Conservation (phyloP, 2,888 invertebrate genomes). For the Orthosia gracilis region DNA sequence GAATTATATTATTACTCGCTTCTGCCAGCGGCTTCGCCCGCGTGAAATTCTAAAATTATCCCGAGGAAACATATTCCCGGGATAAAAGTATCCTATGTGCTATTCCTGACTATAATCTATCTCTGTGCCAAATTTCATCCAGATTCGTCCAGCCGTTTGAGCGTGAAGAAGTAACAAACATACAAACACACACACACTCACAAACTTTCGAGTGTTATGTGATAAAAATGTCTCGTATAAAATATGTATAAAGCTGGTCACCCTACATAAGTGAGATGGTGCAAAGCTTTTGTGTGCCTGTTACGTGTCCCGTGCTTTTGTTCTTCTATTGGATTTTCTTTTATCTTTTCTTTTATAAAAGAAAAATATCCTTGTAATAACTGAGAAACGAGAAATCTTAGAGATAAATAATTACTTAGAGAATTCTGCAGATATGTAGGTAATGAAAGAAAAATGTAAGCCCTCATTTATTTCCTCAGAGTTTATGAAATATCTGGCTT, state of each 20-base stretch:
- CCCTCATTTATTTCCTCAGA: constrained; percentile 12
- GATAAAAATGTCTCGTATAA: too few relatives aligned
- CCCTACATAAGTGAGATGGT: constrained; percentile 66
- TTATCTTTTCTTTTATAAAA: constrained; percentile 53
- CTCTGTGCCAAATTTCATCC: too few relatives aligned
- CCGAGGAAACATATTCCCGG: too few relatives aligned
- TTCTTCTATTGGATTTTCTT: constrained; percentile 68
- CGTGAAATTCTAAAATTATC: too few relatives aligned
- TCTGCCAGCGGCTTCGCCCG: too few relatives aligned
- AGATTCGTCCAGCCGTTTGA: too few relatives aligned
- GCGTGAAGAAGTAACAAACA: too few relatives aligned
- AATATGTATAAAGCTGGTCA: constrained; percentile 39
- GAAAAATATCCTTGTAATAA: constrained; percentile 60
- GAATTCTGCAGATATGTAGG: constrained; percentile 29
- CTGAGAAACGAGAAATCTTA: constrained; percentile 50
- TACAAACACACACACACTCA: too few relatives aligned
- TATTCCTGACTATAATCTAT: too few relatives aligned
- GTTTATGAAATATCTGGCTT: constrained; percentile 12
- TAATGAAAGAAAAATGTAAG: constrained; percentile 32
- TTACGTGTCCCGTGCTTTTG: constrained; percentile 67
- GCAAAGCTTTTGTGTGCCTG: constrained; percentile 71
- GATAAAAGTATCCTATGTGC: too few relatives aligned
- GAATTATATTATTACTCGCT: too few relatives aligned
- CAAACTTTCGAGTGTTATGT: too few relatives aligned
- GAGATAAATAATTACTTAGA: constrained; percentile 55